phyloP scores from a whole-genome alignment of 2,113 vertebrate species.

The Corythoichthys haematopterus region DNA sequence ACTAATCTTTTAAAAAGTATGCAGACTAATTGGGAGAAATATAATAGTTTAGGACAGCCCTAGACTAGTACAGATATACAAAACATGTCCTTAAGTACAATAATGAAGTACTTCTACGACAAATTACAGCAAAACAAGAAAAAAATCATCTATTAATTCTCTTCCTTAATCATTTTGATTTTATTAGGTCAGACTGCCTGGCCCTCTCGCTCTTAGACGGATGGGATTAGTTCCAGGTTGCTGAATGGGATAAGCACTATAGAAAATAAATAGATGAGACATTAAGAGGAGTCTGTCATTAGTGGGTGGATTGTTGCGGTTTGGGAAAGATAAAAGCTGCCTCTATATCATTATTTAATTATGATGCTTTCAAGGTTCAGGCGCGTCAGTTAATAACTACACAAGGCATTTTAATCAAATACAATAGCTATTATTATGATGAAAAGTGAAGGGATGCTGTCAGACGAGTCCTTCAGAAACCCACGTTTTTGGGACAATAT shows the following conservation, averaged over 20 bases:
- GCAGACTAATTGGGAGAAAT: too few species aligned
- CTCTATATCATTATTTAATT: background rate
- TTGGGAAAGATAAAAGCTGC: conserved; percentile 2
- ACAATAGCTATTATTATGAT: conserved; percentile 50
- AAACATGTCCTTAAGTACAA: too few species aligned
- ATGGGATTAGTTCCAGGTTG: background rate
- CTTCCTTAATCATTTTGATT: background rate
- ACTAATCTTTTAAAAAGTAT: too few species aligned
- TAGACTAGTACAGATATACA: too few species aligned
- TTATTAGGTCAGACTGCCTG: background rate
- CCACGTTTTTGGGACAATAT: conserved; percentile 25
- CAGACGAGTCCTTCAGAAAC: conserved; percentile 11
- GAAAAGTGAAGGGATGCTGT: conserved; percentile 52
- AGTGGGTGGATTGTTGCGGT: conserved; percentile 5
- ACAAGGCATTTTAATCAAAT: conserved; percentile 58
- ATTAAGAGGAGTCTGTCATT: background rate
- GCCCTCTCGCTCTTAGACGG: background rate
- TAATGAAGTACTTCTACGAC: too few species aligned
- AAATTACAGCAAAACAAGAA: too few species aligned
- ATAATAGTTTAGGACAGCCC: too few species aligned
- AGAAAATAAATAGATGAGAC: background rate
- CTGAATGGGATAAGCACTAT: background rate
- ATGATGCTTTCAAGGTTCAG: conserved; percentile 25
- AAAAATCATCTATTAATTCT: background rate
- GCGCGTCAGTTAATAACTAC: conserved; percentile 33